These are phyloP conservation scores for Agrypnus murinus DNA, from an alignment of 2,888 invertebrate species.

Conservation along the genomic window DNA sequence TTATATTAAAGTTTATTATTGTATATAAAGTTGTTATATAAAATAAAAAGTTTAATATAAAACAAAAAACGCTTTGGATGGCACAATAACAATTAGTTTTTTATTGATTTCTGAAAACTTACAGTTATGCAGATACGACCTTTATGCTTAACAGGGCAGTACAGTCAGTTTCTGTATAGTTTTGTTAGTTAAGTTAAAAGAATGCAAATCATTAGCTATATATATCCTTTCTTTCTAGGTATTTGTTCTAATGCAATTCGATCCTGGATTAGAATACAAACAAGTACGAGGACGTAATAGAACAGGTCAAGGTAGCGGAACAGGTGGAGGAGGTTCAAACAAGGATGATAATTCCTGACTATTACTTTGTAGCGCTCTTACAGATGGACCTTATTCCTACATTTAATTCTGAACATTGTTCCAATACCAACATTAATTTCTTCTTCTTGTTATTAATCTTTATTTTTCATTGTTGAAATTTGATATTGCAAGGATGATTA, in stretches of 20 bases:
- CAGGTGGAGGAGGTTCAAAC: slow-evolving; percentile 80
- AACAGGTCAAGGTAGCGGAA: slow-evolving; percentile 74
- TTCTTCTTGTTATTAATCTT: background rate
- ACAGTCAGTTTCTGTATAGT: too few relatives aligned
- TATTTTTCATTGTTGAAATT: background rate
- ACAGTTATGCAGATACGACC: too few relatives aligned
- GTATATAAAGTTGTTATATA: too few relatives aligned
- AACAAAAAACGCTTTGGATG: too few relatives aligned
- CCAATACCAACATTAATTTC: slow-evolving; percentile 53
- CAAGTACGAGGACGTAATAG: slow-evolving; percentile 80
- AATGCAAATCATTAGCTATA: too few relatives aligned
- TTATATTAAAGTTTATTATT: too few relatives aligned
- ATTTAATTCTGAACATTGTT: slow-evolving; percentile 75
- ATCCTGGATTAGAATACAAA: slow-evolving; percentile 97
- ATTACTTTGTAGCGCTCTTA: slow-evolving; percentile 99
- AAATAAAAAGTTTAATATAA: too few relatives aligned
- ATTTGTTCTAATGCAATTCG: slow-evolving; percentile 98
- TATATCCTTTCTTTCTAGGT: too few relatives aligned
- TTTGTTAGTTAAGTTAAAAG: too few relatives aligned
- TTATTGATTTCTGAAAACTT: too few relatives aligned
- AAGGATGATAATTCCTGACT: slow-evolving; percentile 98
- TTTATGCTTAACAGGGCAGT: too few relatives aligned
- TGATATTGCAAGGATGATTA: background rate
- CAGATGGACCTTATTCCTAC: slow-evolving; percentile 97
- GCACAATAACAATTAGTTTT: too few relatives aligned